Conservation (phyloP, 2,888 invertebrate species). For the Polyploca ridens region DNA sequence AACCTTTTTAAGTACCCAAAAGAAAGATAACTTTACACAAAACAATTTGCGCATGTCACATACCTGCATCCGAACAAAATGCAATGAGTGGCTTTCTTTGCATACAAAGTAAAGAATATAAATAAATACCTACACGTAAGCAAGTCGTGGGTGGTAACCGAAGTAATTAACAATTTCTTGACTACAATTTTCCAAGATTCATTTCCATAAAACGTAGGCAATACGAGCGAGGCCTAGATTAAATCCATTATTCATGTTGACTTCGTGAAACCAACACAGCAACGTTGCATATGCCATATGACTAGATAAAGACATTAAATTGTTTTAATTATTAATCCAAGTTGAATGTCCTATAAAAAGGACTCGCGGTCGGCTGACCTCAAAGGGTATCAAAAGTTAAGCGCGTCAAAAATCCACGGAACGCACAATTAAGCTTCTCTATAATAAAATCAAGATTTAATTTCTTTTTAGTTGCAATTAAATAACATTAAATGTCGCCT, state of each 20-base stretch:
- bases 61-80: conserved; percentile 22
- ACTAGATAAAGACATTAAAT: conserved; percentile 65
- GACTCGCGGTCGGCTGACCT: conserved; percentile 45
- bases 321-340: conserved; percentile 53
- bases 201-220: conserved; percentile 67
- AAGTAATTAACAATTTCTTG: conserved; percentile 60
- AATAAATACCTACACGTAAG: conserved; percentile 25
- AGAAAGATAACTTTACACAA: no score
- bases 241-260: conserved; percentile 59
- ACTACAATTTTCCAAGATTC: conserved; percentile 55
- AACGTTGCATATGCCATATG: conserved; percentile 37
- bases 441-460: conserved; percentile 75
- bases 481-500: conserved; percentile 64
- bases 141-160: conserved; percentile 59
- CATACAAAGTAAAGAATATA: conserved; percentile 29
- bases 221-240: conserved; percentile 60
- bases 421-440: conserved; percentile 66
- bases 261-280: conserved; percentile 33
- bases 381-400: conserved; percentile 58
- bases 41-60: conserved; percentile 13
- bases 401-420: conserved; percentile 58
- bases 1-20: no score
- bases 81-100: conserved; percentile 19
- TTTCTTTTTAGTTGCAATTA: conserved; percentile 67
- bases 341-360: conserved; percentile 36